These are phyloP conservation scores for Micrasema longulum DNA, from an alignment of 1,140 invertebrate genomes.

Conservation along the genomic window DNA sequence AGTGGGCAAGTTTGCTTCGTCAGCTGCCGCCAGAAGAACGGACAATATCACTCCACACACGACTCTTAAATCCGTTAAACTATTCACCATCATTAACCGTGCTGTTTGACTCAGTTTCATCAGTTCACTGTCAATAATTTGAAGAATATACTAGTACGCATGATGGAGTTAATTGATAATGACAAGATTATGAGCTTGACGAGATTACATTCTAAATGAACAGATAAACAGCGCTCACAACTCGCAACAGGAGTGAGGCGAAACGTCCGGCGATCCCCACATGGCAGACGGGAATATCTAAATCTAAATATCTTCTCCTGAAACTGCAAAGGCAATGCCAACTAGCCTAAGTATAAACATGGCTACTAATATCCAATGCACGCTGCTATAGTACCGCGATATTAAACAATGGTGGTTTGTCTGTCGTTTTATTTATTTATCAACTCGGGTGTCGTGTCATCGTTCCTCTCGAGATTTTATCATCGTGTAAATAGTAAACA, in stretches of 20 bases:
- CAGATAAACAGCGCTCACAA: slow-evolving; percentile 10
- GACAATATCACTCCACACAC: slow-evolving; percentile 57
- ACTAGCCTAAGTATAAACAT: not conserved
- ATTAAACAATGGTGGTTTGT: not conserved
- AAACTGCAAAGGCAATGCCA: not conserved
- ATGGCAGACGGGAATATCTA: slow-evolving; percentile 10
- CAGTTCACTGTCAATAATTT: not conserved
- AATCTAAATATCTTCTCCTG: not conserved
- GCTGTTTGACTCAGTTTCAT: not conserved
- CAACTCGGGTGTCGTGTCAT: not conserved
- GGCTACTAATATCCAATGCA: not conserved
- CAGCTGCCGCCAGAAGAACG: slow-evolving; percentile 47
- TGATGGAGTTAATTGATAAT: not conserved
- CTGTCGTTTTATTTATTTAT: too few species aligned
- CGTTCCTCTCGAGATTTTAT: not conserved
- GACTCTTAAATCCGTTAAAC: slow-evolving; percentile 58
- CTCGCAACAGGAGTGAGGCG: not conserved
- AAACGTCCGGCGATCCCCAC: not conserved
- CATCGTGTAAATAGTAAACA: too few species aligned
- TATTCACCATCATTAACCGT: slow-evolving; percentile 25
- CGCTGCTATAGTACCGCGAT: not conserved
- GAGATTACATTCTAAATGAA: slow-evolving; percentile 15
- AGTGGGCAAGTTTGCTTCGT: slow-evolving; percentile 52
- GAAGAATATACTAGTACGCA: not conserved
- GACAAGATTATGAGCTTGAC: not conserved